Evolutionary conservation across 2,888 invertebrate genomes (phyloP), one percentile per base, ranked within the genome.

Genomic region (Eustalomyia histrio): DNA sequence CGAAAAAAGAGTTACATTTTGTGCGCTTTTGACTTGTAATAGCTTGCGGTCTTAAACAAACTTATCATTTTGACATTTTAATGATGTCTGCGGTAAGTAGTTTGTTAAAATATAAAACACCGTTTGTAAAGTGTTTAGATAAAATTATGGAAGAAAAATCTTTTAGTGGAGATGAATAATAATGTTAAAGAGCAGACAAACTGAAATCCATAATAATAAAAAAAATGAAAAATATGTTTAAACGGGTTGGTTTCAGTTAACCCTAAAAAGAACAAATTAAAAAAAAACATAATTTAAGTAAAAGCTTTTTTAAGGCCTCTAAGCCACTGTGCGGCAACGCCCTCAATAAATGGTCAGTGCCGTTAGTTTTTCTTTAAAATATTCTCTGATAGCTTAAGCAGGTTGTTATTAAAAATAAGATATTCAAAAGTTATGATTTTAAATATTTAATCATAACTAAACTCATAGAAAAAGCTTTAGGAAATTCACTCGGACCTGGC

Each of bases 11-110:
- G 52, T 60, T 43, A 43, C 35, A 29, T 12, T 39, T 39, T 39
- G 12, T 39, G 39, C 4, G 50, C 12, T 50, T 69, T 55, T 47
- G 55, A 60, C 47, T 61, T 52, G 52, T 16, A 53, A 29, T 55
- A 53, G 53, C 71, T 58, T 47, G 73, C 71, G 63, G 64, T 71
- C 58, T 16, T 47, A 79, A 76, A 68, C 64, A 72, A 82, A 76
- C 79, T 79, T 76, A 82, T 80, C 73, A 82, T 82, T 80, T 79
- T 79, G 82, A 80, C 80, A 76, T 69, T 74, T 74, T 79, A 76
- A 78, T 80, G 73, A 67, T 35, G 17, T 76, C 55, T 61, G 43
- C 17, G 61, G 24, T 61, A 68, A 75, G 61, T 53, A 55, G 61
- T 53, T n/a, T n/a, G 3, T 47, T 5, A 14, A 39, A 39, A 39